Evolutionary conservation across 1,140 invertebrate genomes (phyloP), one percentile per base, ranked within the genome.

Genomic region (Meloidogyne chitwoodi): DNA sequence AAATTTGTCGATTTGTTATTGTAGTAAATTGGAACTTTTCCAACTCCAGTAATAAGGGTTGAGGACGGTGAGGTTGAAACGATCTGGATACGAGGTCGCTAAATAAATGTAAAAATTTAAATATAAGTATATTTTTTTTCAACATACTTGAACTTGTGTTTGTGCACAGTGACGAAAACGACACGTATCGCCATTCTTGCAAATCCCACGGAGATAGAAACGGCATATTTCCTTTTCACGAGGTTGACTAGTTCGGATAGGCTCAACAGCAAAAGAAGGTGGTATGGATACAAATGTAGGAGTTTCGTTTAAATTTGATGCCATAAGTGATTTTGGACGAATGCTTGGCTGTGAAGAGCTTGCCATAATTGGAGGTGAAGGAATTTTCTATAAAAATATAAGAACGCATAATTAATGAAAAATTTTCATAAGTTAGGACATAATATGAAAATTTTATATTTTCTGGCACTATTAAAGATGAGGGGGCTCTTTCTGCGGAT

Each of bases 171-270:
- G 71, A 14, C 29, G 24, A 31, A 73, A 73, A 24, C 71, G 71
- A 34, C 73, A 75, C 26, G 61, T 12, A 27, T 68, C 75, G 12
- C 75, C 75, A 64, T 76, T 76, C 16, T 65, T 41, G 41, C 75
- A 76, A 70, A 62, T 68, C 1, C 67, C 68, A 19, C 62, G 34
- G 4, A 73, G 8, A 61, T 63, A 73, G 14, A 64, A 73, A 24
- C 71, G 41, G n/a, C 71, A 73, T 31, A 73, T 19, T 56, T 56
- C 48, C n/a, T 56, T 19, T 14, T 73, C 48, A 34, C 48, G 71
- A 27, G 24, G 26, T 44, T 70, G 34, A n/a, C 8, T 34, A 19
- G 5, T 41, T n/a, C 4, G 61, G 11, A 29, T 24, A 19, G 61
- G 27, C 24, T 27, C 69, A 16, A 14, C 38, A 19, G 2, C 11